A percentile compares a stretch with the other conserved stretches of the same genome.
Evolutionary conservation across 2,888 invertebrate genomes (phyloP).

Genomic region (Pristionchus arcanus): DNA sequence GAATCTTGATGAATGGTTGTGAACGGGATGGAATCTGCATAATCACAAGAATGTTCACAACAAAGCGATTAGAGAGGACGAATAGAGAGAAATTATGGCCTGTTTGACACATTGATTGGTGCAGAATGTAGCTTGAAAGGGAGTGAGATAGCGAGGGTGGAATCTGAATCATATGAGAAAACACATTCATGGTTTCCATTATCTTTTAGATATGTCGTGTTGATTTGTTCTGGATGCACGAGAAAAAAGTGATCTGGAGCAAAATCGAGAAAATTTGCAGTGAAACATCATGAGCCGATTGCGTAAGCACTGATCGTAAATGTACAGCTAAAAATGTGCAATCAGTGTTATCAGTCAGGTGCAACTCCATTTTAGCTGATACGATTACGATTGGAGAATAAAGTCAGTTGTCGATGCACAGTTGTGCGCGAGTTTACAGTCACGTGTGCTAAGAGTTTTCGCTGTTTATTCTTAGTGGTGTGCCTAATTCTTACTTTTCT

Average conservation of each 20-base stretch:
- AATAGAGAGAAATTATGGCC: not conserved
- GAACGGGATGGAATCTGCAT: not conserved
- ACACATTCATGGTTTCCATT: not conserved
- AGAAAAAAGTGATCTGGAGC: not conserved
- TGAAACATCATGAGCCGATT: not conserved
- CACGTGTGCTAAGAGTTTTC: not conserved
- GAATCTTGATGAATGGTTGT: not conserved
- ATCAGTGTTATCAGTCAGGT: constrained; percentile 46
- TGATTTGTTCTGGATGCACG: not conserved
- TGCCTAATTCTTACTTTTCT: not conserved
- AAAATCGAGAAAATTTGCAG: not conserved
- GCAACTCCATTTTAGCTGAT: constrained; percentile 37
- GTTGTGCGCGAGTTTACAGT: not conserved
- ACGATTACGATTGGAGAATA: not conserved
- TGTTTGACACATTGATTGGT: constrained; percentile 40
- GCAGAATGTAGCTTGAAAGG: not conserved
- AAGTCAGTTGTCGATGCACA: not conserved
- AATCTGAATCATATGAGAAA: not conserved
- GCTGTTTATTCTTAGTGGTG: not conserved
- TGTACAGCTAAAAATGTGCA: not conserved
- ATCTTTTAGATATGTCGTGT: not conserved
- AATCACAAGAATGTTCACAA: not conserved
- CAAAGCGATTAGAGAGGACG: not conserved
- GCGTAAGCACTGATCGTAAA: constrained; percentile 22
- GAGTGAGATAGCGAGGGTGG: not conserved